Conservation (phyloP, 2,797 vertebrate genomes). For the Heteromormyrus szaboi region DNA sequence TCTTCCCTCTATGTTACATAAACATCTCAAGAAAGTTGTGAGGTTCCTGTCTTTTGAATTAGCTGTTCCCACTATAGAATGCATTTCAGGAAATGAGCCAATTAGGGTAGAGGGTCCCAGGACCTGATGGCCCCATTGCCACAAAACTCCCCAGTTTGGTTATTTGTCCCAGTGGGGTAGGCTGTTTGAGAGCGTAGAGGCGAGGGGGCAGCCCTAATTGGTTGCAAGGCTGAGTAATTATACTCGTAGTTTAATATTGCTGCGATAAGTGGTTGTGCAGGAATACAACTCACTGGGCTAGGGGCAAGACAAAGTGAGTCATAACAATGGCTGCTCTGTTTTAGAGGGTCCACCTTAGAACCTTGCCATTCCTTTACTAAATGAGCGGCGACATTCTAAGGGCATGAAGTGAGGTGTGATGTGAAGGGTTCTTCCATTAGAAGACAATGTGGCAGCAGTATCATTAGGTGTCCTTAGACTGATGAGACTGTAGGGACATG, state of each 20-base stretch:
- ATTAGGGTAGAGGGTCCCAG: slow-evolving; percentile 25
- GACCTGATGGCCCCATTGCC: slow-evolving; percentile 28
- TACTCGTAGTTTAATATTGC: slow-evolving; percentile 40
- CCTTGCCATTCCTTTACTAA: neutral
- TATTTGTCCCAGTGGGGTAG: neutral
- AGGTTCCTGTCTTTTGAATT: neutral
- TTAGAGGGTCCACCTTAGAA: neutral
- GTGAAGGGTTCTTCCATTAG: neutral
- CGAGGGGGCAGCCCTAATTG: slow-evolving; percentile 33
- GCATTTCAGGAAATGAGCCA: slow-evolving; percentile 38
- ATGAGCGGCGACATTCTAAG: neutral
- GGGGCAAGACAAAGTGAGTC: slow-evolving; percentile 29
- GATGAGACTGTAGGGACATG: neutral
- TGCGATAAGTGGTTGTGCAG: neutral
- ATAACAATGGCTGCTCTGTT: slow-evolving; percentile 30
- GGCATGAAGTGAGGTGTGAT: neutral
- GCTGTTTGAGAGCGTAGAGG: neutral
- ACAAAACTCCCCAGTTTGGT: neutral
- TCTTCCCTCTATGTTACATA: slow-evolving; percentile 22
- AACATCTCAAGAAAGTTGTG: slow-evolving; percentile 11
- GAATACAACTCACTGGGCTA: neutral
- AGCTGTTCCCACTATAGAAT: neutral
- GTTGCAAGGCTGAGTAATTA: slow-evolving; percentile 45
- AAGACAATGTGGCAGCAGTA: neutral
- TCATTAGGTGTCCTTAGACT: neutral